Percentiles rank a stretch among this genome's conserved stretches.
phyloP scores from a whole-genome alignment of 1,140 invertebrate species.

The Octopus sinensis region DNA sequence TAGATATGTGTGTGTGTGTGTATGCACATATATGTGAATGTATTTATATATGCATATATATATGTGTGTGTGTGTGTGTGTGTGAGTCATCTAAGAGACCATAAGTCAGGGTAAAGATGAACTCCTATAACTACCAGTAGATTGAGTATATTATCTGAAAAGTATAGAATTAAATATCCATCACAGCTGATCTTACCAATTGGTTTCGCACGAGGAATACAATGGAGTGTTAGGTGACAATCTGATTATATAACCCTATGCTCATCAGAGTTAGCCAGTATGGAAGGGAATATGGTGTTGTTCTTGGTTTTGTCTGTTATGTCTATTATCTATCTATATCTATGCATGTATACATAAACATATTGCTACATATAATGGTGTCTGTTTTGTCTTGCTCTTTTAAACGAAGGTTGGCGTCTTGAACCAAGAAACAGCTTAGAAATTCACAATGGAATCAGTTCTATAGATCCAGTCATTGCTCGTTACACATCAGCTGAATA shows the following conservation, averaged over 20 bases:
- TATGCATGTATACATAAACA: not conserved
- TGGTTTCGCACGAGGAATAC: too few species aligned
- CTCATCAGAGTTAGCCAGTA: too few species aligned
- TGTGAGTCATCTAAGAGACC: not conserved
- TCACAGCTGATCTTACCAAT: too few species aligned
- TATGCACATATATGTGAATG: not conserved
- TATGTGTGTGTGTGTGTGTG: not conserved
- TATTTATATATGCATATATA: not conserved
- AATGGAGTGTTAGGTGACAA: too few species aligned
- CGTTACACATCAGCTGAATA: slow-evolving; percentile 40
- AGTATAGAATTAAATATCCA: too few species aligned
- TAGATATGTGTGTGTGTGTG: not conserved
- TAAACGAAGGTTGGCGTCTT: slow-evolving; percentile 39
- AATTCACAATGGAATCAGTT: slow-evolving; percentile 43
- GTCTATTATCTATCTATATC: not conserved
- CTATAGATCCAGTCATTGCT: slow-evolving; percentile 30
- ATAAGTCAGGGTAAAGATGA: too few species aligned
- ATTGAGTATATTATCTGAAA: too few species aligned
- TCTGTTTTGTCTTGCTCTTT: not conserved
- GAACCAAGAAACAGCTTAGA: slow-evolving; percentile 41
- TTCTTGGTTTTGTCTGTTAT: too few species aligned
- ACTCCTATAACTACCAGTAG: too few species aligned
- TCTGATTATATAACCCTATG: too few species aligned
- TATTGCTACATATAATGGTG: not conserved
- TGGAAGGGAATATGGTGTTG: too few species aligned